Conservation (phyloP, 1,140 invertebrate species). For the Bilobella aurantiaca region DNA sequence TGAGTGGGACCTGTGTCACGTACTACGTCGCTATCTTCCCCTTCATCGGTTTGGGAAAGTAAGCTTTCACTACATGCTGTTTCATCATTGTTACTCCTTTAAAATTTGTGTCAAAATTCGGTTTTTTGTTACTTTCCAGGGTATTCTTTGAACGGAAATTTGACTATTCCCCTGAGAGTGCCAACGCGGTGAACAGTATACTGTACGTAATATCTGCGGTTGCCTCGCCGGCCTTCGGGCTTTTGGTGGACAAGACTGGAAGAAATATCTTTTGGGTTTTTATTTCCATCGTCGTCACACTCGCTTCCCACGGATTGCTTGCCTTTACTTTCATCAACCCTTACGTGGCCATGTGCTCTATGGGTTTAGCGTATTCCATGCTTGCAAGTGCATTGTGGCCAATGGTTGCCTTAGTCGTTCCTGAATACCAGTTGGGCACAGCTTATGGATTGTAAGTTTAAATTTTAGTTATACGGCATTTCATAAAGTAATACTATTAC, state of each 20-base stretch:
- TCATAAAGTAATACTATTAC: too few relatives aligned
- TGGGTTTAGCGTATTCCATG: conserved; percentile 86
- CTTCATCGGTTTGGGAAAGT: conserved; percentile 89
- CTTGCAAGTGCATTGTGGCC: conserved; percentile 92
- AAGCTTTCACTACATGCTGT: too few relatives aligned
- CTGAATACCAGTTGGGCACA: conserved; percentile 85
- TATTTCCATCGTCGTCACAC: conserved; percentile 62
- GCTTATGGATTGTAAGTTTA: too few relatives aligned
- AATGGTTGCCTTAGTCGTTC: conserved; percentile 79
- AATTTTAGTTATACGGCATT: too few relatives aligned
- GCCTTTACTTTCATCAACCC: conserved; percentile 82
- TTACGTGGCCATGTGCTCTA: conserved; percentile 68
- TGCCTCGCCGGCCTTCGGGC: conserved; percentile 81
- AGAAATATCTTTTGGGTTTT: conserved; percentile 84
- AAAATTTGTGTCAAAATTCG: too few relatives aligned
- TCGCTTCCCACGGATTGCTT: conserved; percentile 66
- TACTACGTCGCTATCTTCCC: conserved; percentile 96
- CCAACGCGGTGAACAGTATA: conserved; percentile 75
- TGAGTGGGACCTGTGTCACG: conserved; percentile 76
- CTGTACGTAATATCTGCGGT: conserved; percentile 83
- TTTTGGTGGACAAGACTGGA: conserved; percentile 79
- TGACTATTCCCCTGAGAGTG: conserved; percentile 53
- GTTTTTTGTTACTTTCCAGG: too few relatives aligned
- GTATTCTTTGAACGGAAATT: conserved; percentile 84
- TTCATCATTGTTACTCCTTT: too few relatives aligned